These are phyloP conservation scores for Eristalis pertinax DNA, from an alignment of 2,888 invertebrate species.

Conservation along the genomic window DNA sequence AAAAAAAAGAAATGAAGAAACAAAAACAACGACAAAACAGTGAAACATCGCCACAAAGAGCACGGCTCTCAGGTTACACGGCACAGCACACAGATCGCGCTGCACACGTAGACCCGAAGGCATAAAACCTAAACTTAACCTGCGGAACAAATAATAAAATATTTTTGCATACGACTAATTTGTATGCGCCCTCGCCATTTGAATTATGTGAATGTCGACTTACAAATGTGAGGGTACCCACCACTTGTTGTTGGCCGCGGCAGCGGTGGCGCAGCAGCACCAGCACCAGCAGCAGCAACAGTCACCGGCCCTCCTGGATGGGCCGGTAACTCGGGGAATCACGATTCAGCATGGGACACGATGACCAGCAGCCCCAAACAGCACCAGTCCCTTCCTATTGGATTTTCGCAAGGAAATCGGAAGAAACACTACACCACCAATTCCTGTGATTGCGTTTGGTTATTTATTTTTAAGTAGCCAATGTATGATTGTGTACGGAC, in stretches of 20 bases:
- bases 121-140: constrained; percentile 66
- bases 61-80: constrained; percentile 47
- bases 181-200: constrained; percentile 73
- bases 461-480: constrained; percentile 72
- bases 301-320: constrained; percentile 9
- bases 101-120: constrained; percentile 61
- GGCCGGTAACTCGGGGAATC: constrained; percentile 59
- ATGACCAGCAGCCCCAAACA: constrained; percentile 38
- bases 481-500: constrained; percentile 58
- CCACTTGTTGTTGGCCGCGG: constrained; percentile 34
- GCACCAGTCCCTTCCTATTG: constrained; percentile 34
- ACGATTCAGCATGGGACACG: constrained; percentile 56
- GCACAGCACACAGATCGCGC: constrained; percentile 31
- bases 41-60: constrained; percentile 60
- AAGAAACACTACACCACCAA: constrained; percentile 70
- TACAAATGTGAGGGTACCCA: constrained; percentile 68
- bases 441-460: constrained; percentile 67
- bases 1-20: not conserved
- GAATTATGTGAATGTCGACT: constrained; percentile 70
- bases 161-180: constrained; percentile 73
- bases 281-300: not conserved
- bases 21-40: not conserved
- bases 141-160: constrained; percentile 72
- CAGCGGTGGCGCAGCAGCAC: not conserved
- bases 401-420: constrained; percentile 62